Percentiles rank a stretch among this genome's conserved stretches.
phyloP scores from a whole-genome alignment of 2,113 vertebrate genomes.

The Caloenas nicobarica region DNA sequence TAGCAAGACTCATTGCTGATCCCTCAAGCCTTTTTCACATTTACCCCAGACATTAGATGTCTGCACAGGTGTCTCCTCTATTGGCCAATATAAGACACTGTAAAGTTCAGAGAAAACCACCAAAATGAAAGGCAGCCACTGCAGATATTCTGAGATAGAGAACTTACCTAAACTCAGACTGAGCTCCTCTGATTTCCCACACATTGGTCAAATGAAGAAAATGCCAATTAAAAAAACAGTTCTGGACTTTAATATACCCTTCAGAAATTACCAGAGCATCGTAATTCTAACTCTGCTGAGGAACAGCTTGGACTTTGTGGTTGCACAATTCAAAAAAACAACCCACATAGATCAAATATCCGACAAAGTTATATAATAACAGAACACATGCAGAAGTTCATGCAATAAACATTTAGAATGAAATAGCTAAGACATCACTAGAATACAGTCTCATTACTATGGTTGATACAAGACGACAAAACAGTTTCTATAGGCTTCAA shows the following conservation, averaged over 20 bases:
- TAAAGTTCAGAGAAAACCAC: neutral
- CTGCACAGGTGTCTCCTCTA: neutral
- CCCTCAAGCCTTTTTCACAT: neutral
- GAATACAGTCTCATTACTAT: neutral
- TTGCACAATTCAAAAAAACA: neutral
- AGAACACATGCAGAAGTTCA: neutral
- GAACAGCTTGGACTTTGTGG: neutral
- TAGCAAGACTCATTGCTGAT: neutral
- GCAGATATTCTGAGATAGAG: neutral
- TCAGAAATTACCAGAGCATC: neutral
- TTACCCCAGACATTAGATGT: neutral
- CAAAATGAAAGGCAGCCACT: neutral
- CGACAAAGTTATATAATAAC: neutral
- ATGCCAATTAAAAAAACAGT: rapidly evolving
- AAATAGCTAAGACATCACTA: neutral
- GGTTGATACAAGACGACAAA: neutral
- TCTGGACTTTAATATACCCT: neutral
- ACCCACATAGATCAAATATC: neutral
- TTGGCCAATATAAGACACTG: neutral
- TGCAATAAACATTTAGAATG: neutral
- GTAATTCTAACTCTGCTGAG: neutral
- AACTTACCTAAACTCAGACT: neutral
- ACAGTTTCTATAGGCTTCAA: neutral
- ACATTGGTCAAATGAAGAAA: neutral
- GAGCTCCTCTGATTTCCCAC: neutral